phyloP scores from a whole-genome alignment of 2,797 vertebrate species.

The Dallia pectoralis region DNA sequence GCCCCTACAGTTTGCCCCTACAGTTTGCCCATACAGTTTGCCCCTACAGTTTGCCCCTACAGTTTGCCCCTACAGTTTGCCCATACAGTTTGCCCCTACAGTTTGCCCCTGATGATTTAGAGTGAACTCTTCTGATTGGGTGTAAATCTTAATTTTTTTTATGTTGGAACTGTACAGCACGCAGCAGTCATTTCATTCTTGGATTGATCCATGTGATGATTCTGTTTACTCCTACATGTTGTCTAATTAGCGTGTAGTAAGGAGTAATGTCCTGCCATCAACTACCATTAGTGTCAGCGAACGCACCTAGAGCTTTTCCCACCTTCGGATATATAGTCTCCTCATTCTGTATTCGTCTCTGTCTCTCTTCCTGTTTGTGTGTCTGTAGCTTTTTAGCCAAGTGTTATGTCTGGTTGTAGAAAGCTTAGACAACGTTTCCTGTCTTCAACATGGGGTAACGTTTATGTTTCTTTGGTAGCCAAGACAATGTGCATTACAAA shows the following conservation, averaged over 20 bases:
- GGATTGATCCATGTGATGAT: slow-evolving; percentile 26
- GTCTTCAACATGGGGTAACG: neutral
- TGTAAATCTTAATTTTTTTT: no score
- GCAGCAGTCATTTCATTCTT: slow-evolving; percentile 20
- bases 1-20: slow-evolving; percentile 5
- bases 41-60: slow-evolving; percentile 5
- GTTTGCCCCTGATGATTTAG: slow-evolving; percentile 13
- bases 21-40: no score
- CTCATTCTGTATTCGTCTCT: neutral
- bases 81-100: no score
- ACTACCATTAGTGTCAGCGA: slow-evolving; percentile 25
- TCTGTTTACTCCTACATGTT: slow-evolving; percentile 39
- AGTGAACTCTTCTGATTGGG: neutral
- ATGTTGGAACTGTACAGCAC: slow-evolving; percentile 29
- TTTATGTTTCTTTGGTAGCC: neutral
- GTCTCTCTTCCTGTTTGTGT: neutral
- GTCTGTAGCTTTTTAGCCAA: neutral
- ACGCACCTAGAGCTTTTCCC: neutral
- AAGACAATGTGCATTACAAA: slow-evolving; percentile 20
- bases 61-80: neutral
- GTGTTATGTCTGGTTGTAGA: neutral
- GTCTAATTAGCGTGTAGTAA: slow-evolving; percentile 43
- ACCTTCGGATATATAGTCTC: neutral
- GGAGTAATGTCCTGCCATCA: slow-evolving; percentile 39
- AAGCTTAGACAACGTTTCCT: neutral